Conservation (phyloP, 2,113 vertebrate species). For the Orientallactaga bullata region DNA sequence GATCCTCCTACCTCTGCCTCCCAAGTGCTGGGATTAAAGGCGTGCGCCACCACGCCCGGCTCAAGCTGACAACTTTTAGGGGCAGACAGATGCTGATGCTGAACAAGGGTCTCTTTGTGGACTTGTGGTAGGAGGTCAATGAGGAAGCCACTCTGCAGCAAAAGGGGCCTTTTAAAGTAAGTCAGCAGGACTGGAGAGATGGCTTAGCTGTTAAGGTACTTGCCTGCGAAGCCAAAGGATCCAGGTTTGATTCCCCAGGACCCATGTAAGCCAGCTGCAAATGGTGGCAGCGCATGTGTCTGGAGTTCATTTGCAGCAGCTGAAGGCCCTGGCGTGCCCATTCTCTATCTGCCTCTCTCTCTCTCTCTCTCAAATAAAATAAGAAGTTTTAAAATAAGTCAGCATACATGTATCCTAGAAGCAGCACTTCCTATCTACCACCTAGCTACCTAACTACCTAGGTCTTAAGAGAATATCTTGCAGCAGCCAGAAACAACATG, state of each 20-base stretch:
- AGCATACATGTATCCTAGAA: background rate
- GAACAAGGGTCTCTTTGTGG: background rate
- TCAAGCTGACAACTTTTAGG: background rate
- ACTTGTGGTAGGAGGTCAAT: background rate
- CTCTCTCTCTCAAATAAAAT: no score
- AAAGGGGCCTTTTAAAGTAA: background rate
- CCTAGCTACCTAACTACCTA: background rate
- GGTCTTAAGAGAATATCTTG: background rate
- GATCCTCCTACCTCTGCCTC: no score
- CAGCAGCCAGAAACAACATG: background rate
- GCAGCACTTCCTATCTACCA: background rate
- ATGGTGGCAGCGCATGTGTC: no score
- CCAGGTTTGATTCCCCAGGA: no score
- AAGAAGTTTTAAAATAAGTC: background rate
- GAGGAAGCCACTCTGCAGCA: background rate
- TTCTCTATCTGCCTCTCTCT: no score
- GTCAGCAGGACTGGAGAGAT: background rate
- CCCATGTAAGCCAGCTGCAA: no score
- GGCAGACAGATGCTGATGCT: background rate
- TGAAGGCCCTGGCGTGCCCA: no score
- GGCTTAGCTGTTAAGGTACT: no score
- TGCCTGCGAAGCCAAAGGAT: no score
- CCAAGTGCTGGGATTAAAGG: no score
- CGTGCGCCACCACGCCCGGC: no score
- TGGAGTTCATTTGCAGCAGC: no score